A percentile compares a stretch with the other conserved stretches of the same genome.
phyloP scores from a whole-genome alignment of 2,888 invertebrate species.

The Diplazon laetatorius region DNA sequence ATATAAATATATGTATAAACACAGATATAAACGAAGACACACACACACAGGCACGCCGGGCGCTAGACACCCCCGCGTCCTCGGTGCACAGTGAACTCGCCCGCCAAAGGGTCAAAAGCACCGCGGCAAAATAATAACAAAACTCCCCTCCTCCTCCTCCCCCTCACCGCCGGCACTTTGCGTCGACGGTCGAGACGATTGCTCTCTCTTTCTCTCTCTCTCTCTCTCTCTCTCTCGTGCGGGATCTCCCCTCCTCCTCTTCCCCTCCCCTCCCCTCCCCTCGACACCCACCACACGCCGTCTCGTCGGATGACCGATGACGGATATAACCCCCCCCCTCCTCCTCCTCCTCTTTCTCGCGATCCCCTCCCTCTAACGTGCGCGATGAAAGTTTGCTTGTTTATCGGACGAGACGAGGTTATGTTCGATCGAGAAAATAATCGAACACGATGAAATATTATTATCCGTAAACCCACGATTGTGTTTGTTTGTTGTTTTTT shows the following conservation, averaged over 20 bases:
- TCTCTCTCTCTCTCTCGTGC: conserved; percentile 48
- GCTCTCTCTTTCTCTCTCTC: conserved; percentile 30
- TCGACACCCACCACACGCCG: too few relatives aligned
- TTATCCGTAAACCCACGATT: too few relatives aligned
- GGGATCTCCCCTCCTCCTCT: conserved; percentile 40
- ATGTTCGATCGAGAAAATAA: too few relatives aligned
- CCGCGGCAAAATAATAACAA: conserved; percentile 81
- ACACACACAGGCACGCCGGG: conserved; percentile 43
- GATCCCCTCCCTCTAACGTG: too few relatives aligned
- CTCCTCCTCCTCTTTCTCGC: conserved; percentile 27
- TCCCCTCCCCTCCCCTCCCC: conserved; percentile 20
- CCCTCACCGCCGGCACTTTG: conserved; percentile 60
- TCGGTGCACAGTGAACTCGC: conserved; percentile 79
- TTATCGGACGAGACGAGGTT: too few relatives aligned
- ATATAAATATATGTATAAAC: neutral
- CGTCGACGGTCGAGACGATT: conserved; percentile 26
- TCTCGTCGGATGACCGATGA: too few relatives aligned
- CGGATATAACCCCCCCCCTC: conserved; percentile 29
- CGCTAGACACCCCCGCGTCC: conserved; percentile 77
- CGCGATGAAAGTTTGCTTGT: too few relatives aligned
- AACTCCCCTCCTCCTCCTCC: too few relatives aligned
- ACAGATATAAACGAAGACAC: too few relatives aligned
- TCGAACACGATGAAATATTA: too few relatives aligned
- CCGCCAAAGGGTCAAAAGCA: conserved; percentile 81
- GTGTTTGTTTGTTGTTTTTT: conserved; percentile 18